Evolutionary conservation across 2,888 invertebrate species (phyloP), one percentile per base, ranked within the genome.

Genomic region (Papilio demoleus): DNA sequence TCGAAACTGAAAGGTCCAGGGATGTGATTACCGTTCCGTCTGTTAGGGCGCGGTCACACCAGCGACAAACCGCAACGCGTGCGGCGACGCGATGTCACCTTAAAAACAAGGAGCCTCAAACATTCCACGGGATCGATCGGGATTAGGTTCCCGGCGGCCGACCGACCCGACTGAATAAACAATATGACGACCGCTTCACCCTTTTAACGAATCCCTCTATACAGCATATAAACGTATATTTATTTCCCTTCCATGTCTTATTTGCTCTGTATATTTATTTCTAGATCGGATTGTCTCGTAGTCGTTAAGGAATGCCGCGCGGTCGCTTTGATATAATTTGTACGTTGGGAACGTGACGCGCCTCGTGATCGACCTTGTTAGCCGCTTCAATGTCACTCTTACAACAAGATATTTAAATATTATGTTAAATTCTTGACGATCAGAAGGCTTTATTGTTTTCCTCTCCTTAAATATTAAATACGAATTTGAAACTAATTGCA

Each of bases 111-210:
- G 42, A 42, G 36, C 17, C 31, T 65, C 38, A 59, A 58, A 58
- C 67, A 71, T 71, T 73, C 71, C 71, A 76, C 72, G 84, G 86
- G 60, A 89, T 89, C 89, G 88, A 88, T 88, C 77, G 79, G 87
- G 87, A 88, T 88, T 88, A 88, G 85, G 83, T 82, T 81, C 70
- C 75, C 50, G 64, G 45, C 56, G 68, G 34, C 56, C 56, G 81
- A 80, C 85, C 84, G 82, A 80, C 78, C 86, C 84, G 85, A 83
- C 88, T 91, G 89, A 90, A 90, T 90, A 91, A 90, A 91, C 90
- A 90, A 90, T 89, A 90, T 87, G 90, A 90, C 87, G 87, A 77
- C 82, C 82, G 84, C 76, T 85, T 85, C 85, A 88, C 88, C 90
- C 90, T 90, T 90, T 90, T 90, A 90, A 88, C 88, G 88, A 88